phyloP scores from a whole-genome alignment of 1,140 invertebrate species.

The Sycophila sp. region DNA sequence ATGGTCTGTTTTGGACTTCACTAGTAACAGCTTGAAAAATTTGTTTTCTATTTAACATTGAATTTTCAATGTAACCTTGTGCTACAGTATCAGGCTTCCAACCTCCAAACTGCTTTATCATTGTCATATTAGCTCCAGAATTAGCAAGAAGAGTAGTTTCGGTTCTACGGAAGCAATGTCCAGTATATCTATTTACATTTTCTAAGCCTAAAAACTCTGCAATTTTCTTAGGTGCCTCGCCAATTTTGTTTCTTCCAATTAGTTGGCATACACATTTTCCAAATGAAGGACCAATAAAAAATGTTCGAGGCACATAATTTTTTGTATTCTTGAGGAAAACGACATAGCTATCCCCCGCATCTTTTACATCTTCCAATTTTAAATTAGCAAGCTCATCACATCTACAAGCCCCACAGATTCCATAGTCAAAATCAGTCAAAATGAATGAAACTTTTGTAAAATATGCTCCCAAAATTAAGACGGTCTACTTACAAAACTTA shows the following conservation, averaged over 20 bases:
- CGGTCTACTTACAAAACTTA: too few species aligned
- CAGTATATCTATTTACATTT: background rate
- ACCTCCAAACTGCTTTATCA: conserved; percentile 23
- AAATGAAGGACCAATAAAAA: conserved; percentile 32
- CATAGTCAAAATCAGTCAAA: too few species aligned
- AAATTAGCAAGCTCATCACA: conserved; percentile 39
- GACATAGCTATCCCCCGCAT: conserved; percentile 31
- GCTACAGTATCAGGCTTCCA: conserved; percentile 32
- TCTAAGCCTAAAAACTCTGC: conserved; percentile 31
- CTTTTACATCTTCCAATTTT: conserved; percentile 39
- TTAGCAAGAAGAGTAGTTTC: conserved; percentile 22
- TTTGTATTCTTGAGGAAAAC: conserved; percentile 36
- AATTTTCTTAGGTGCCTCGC: conserved; percentile 38
- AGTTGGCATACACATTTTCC: conserved; percentile 42
- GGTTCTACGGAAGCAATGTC: background rate
- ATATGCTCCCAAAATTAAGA: too few species aligned
- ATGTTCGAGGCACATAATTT: conserved; percentile 32
- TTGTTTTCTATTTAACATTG: conserved; percentile 17
- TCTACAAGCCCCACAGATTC: conserved; percentile 32
- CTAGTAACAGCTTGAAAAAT: conserved; percentile 29
- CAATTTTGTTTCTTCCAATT: conserved; percentile 41
- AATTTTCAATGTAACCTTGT: conserved; percentile 34
- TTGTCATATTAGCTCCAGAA: conserved; percentile 29
- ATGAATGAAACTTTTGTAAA: too few species aligned
- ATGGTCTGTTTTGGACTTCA: conserved; percentile 3